Evolutionary conservation across 2,113 vertebrate species (phyloP).

Genomic region (Cacatua alba): DNA sequence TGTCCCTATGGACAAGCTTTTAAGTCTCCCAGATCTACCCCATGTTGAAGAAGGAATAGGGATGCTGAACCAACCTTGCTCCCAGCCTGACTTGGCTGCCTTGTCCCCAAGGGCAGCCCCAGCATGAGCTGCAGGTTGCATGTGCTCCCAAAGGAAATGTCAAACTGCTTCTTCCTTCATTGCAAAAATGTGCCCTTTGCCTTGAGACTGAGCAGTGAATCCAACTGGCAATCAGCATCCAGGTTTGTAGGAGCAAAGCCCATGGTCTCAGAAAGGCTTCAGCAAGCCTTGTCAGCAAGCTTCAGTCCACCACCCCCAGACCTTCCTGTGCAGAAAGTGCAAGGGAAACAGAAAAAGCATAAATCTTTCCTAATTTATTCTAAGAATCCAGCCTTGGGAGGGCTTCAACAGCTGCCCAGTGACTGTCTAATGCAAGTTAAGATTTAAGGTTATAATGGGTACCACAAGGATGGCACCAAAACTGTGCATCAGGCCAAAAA

Average conservation of each 20-base stretch:
- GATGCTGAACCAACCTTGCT: neutral
- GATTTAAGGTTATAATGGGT: neutral
- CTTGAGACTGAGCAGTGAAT: neutral
- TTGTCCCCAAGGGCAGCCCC: neutral
- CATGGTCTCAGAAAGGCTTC: neutral
- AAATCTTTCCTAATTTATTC: neutral
- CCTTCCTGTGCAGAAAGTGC: neutral
- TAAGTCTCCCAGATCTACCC: neutral
- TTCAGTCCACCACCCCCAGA: neutral
- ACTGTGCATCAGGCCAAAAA: neutral
- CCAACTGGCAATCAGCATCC: neutral
- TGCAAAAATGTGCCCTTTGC: neutral
- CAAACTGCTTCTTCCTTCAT: neutral
- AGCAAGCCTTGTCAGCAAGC: neutral
- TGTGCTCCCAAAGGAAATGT: accelerated
- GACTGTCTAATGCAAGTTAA: neutral
- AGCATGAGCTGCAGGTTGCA: neutral
- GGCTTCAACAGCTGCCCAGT: neutral
- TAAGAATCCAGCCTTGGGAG: neutral
- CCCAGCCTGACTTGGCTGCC: neutral
- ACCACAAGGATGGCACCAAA: neutral
- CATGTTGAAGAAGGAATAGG: neutral
- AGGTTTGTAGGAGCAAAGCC: neutral
- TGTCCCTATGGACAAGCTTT: neutral
- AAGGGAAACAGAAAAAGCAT: accelerated